These are phyloP conservation scores for Cerastoderma edule DNA, from an alignment of 2,888 invertebrate genomes.

Conservation along the genomic window DNA sequence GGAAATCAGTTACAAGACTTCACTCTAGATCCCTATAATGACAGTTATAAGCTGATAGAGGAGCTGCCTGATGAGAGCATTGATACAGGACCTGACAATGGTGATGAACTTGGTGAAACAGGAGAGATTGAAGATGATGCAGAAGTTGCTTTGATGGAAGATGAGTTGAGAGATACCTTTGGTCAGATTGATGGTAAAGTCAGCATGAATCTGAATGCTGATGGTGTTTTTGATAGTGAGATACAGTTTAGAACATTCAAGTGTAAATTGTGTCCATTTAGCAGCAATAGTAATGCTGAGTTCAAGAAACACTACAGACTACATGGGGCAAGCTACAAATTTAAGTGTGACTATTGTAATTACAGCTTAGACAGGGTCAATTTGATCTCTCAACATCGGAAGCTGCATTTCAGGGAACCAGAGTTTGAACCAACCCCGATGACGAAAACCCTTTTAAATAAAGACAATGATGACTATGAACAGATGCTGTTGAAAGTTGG, in stretches of 20 bases:
- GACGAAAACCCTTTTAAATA: slow-evolving; percentile 60
- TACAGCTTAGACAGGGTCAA: slow-evolving; percentile 68
- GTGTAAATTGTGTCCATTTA: slow-evolving; percentile 69
- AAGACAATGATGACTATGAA: slow-evolving; percentile 52
- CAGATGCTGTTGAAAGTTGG: slow-evolving; percentile 40
- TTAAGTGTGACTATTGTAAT: slow-evolving; percentile 68
- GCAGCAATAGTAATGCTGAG: slow-evolving; percentile 67
- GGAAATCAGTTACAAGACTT: slow-evolving; percentile 62
- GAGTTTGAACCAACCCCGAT: slow-evolving; percentile 64
- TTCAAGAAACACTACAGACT: slow-evolving; percentile 68
- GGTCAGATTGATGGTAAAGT: slow-evolving; percentile 24
- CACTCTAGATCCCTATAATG: slow-evolving; percentile 68
- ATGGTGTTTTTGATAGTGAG: slow-evolving; percentile 62
- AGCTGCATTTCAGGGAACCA: slow-evolving; percentile 67
- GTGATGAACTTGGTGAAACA: slow-evolving; percentile 37
- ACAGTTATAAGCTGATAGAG: slow-evolving; percentile 57
- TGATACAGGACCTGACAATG: slow-evolving; percentile 44
- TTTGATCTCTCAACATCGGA: slow-evolving; percentile 67
- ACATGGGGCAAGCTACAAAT: slow-evolving; percentile 62
- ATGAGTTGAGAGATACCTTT: slow-evolving; percentile 53
- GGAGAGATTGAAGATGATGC: slow-evolving; percentile 54
- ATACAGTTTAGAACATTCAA: slow-evolving; percentile 59
- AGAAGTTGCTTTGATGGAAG: slow-evolving; percentile 64
- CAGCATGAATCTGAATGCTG: slow-evolving; percentile 53
- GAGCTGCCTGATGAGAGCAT: slow-evolving; percentile 47